Percentiles rank a stretch among this genome's conserved stretches.
Evolutionary conservation across 2,113 vertebrate genomes (phyloP).

Genomic region (Lophochroa leadbeateri): DNA sequence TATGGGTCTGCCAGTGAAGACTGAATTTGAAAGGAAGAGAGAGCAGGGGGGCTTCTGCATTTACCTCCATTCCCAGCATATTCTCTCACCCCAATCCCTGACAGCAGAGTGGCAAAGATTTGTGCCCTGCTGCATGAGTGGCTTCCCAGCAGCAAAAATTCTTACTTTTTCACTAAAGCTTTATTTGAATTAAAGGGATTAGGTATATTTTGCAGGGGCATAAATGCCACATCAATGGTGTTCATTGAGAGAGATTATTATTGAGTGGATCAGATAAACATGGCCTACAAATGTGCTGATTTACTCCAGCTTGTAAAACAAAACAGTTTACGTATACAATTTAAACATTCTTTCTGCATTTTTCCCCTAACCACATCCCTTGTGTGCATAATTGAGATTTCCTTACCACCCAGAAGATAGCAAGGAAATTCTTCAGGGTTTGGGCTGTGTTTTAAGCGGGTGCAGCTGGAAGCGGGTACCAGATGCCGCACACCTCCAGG

Average conservation of each 20-base stretch:
- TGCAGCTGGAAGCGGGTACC: conserved; percentile 72
- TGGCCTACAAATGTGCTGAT: conserved; percentile 77
- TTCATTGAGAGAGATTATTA: conserved; percentile 51
- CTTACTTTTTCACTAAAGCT: conserved; percentile 35
- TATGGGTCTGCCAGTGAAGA: neutral
- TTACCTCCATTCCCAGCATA: neutral
- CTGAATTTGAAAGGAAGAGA: neutral
- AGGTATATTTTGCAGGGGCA: conserved; percentile 65
- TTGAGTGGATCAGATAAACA: conserved; percentile 74
- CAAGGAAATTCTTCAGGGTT: conserved; percentile 57
- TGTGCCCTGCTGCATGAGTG: conserved; percentile 11
- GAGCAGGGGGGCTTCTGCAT: neutral
- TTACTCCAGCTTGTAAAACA: conserved; percentile 78
- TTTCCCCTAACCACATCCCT: conserved; percentile 80
- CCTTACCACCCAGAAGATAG: conserved; percentile 74
- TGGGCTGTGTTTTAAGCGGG: conserved; percentile 73
- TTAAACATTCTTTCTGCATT: conserved; percentile 75
- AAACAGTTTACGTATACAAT: conserved; percentile 82
- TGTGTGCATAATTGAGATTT: conserved; percentile 77
- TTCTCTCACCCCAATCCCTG: neutral
- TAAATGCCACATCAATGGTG: conserved; percentile 71
- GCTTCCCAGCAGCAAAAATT: conserved; percentile 65
- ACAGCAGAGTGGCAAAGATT: conserved; percentile 18
- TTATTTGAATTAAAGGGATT: conserved; percentile 72
- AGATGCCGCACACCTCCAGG: conserved; percentile 41